Conservation (phyloP, 2,113 vertebrate genomes). For the Urocolius indicus region DNA sequence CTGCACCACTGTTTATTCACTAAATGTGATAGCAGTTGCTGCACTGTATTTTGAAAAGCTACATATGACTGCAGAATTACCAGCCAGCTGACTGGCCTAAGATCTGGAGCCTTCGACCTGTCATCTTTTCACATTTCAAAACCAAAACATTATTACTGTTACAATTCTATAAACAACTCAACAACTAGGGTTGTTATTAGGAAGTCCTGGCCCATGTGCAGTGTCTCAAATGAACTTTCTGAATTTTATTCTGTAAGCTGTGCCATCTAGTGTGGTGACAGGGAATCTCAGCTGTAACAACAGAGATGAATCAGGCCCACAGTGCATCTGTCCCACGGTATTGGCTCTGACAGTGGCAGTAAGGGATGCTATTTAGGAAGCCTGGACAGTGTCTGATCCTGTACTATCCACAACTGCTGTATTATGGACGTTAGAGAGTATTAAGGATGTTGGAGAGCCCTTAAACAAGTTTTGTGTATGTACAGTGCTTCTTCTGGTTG, state of each 20-base stretch:
- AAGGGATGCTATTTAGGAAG: background rate
- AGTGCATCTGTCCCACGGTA: accelerated
- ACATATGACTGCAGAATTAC: background rate
- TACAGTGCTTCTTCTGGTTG: background rate
- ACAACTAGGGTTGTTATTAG: background rate
- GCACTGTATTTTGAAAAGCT: background rate
- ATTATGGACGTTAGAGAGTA: background rate
- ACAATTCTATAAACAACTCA: background rate
- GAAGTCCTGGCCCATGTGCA: background rate
- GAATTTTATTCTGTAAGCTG: background rate
- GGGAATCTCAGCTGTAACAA: background rate
- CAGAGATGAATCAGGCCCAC: background rate
- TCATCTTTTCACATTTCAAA: background rate
- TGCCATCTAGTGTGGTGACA: conserved; percentile 35
- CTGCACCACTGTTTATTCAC: background rate
- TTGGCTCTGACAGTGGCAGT: background rate
- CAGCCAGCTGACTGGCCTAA: background rate
- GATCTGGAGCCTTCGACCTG: background rate
- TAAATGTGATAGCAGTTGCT: background rate
- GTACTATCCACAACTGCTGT: background rate
- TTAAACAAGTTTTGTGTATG: background rate
- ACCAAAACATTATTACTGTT: background rate
- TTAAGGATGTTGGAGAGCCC: background rate
- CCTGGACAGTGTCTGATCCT: background rate
- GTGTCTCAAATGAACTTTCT: background rate